Evolutionary conservation across 2,113 vertebrate species (phyloP).

Genomic region (Natator depressus): DNA sequence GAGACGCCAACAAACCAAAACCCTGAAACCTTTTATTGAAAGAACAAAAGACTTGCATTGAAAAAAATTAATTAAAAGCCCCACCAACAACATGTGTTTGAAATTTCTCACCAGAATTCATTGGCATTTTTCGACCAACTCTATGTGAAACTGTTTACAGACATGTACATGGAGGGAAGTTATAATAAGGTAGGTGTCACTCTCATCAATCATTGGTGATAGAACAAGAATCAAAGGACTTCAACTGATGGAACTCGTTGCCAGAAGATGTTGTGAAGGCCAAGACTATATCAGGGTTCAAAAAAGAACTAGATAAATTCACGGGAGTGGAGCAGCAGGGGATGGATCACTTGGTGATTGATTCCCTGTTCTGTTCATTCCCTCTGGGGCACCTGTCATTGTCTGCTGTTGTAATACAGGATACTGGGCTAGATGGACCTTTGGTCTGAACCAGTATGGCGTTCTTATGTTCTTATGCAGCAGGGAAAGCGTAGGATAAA

Average conservation of each 20-base stretch:
- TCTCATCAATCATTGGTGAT: neutral
- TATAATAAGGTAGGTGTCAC: neutral
- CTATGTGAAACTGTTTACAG: neutral
- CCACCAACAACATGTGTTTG: neutral
- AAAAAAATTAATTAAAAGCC: neutral
- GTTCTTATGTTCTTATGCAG: too few species aligned
- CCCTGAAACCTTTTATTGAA: neutral
- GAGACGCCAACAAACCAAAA: neutral
- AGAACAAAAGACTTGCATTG: neutral
- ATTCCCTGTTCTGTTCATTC: too few species aligned
- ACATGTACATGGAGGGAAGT: neutral
- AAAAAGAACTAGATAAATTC: too few species aligned
- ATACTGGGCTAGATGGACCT: too few species aligned
- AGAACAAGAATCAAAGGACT: neutral
- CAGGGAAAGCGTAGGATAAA: neutral
- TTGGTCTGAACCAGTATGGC: too few species aligned
- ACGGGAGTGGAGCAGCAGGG: too few species aligned
- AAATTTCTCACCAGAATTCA: neutral
- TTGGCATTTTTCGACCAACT: neutral
- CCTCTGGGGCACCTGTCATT: too few species aligned
- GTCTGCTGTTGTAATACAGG: too few species aligned
- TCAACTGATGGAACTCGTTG: too few species aligned
- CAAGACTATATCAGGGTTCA: too few species aligned
- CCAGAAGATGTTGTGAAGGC: too few species aligned
- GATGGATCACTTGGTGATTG: too few species aligned